phyloP scores from a whole-genome alignment of 1,140 invertebrate genomes.

The Leptinotarsa undecemlineata region DNA sequence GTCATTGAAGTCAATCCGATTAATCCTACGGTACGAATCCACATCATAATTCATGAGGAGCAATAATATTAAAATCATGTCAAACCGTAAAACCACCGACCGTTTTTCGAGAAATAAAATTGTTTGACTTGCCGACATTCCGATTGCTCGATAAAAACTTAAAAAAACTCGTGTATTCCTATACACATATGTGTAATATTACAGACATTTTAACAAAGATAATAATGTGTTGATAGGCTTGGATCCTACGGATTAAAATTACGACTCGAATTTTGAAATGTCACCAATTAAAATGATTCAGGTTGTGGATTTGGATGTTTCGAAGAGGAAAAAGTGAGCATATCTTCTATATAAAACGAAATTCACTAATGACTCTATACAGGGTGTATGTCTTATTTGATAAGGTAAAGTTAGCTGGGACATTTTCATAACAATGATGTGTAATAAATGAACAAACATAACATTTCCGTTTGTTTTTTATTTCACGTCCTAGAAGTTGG shows the following conservation, averaged over 20 bases:
- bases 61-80: conserved; percentile 22
- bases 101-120: conserved; percentile 17
- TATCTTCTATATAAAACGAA: neutral
- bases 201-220: conserved; percentile 20
- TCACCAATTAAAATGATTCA: conserved; percentile 15
- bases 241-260: neutral
- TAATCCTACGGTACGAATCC: conserved; percentile 19
- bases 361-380: neutral
- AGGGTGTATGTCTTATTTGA: neutral
- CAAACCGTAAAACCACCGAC: conserved; percentile 11
- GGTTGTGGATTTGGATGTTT: conserved; percentile 6
- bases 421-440: too few species aligned
- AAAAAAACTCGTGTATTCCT: conserved; percentile 1
- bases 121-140: conserved; percentile 26
- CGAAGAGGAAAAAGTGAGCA: neutral
- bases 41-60: conserved; percentile 18
- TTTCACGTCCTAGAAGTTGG: too few species aligned
- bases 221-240: conserved; percentile 16
- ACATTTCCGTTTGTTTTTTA: too few species aligned
- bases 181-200: conserved; percentile 20
- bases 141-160: conserved; percentile 20
- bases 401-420: too few species aligned
- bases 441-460: too few species aligned
- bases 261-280: conserved; percentile 18
- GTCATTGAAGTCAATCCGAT: neutral